Evolutionary conservation across 2,888 invertebrate species (phyloP), one percentile per base, ranked within the genome.

Genomic region (Eustalomyia histrio): DNA sequence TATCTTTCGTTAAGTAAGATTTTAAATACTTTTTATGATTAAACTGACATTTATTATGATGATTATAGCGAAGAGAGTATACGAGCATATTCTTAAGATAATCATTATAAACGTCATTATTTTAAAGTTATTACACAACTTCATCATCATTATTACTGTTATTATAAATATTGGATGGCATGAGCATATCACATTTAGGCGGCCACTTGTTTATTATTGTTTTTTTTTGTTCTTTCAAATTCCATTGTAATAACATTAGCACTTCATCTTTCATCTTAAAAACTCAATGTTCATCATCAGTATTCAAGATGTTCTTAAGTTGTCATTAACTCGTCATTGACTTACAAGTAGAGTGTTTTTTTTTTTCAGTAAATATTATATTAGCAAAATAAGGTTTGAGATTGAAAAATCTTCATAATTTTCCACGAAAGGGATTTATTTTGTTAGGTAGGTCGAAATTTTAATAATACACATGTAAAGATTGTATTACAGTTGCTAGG

Each of bases 291-390:
- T 81, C 74, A 78, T 78, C 74, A 78, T 75, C 71, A 81, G 81
- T 58, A 78, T 81, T 81, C 81, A 81, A 81, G 78, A 74, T 81
- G 74, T 75, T 63, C 78, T 81, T 67, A 81, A 78, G 81, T 75
- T 81, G 81, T 81, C 81, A 81, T 81, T 81, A 81, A 81, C 78
- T 81, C 78, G 47, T 81, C 81, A 74, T 81, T 81, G 74, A 78
- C 71, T 71, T 71, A 29, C 47, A 74, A 81, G 71, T 55, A 24
- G 43, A 43, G 16, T 14, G n/a, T 57, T 57, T 57, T 29, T 33
- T 33, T 47, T 39, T 12, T 39, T 14, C 12, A 12, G 39, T 12
- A 39, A 39, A 39, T 39, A 39, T 35, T 39, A 4, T 39, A 39
- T 39, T 12, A 39, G 39, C 12, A 39, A 14, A 39, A 39, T 10